Evolutionary conservation across 2,113 vertebrate genomes (phyloP), one percentile per base, ranked within the genome.

Genomic region (Siniperca chuatsi): DNA sequence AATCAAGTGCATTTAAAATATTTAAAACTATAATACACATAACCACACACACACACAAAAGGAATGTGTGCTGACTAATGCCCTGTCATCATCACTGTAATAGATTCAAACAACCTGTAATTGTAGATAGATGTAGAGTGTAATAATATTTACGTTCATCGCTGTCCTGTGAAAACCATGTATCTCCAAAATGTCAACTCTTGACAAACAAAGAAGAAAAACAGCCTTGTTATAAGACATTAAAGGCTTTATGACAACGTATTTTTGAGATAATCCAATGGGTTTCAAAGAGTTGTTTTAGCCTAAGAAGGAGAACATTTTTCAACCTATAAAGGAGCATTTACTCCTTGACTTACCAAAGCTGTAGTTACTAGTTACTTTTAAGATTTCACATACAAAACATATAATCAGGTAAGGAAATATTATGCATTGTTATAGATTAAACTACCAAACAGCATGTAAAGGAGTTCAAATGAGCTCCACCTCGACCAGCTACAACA

Each of bases 1-100:
- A 78, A 85, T 82, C 29, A 82, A 73, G 33, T 66, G 66, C 66
- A 79, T 81, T 83, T 74, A 44, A 40, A 78, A 29, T 42, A 73
- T 65, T 78, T 55, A 23, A 20, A 57, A 40, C 46, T 54, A 8
- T 64, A 20, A 65, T 13, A 42, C 68, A 61, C 37, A 74, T n/a
- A 33, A 13, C 42, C 70, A 60, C 40, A 62, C 18, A 35, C 15
- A 61, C 33, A 64, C 25, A 61, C 6, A 5, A 3, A 44, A 42
- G 40, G 21, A 44, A 15, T 0, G 5, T 66, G 64, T 44, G 42
- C 65, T 9, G 65, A 67, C n/a, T 50, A 35, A n/a, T 35, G 29
- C 44, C 46, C 42, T 13, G 73, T 50, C 13, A 76, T 65, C 40
- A 77, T 52, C 46, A 64, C 44, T 37, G 29, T 18, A n/a, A 52